A percentile compares a stretch with the other conserved stretches of the same genome.
Evolutionary conservation across 2,888 invertebrate species (phyloP).

Genomic region (Drosophila paranaensis): DNA sequence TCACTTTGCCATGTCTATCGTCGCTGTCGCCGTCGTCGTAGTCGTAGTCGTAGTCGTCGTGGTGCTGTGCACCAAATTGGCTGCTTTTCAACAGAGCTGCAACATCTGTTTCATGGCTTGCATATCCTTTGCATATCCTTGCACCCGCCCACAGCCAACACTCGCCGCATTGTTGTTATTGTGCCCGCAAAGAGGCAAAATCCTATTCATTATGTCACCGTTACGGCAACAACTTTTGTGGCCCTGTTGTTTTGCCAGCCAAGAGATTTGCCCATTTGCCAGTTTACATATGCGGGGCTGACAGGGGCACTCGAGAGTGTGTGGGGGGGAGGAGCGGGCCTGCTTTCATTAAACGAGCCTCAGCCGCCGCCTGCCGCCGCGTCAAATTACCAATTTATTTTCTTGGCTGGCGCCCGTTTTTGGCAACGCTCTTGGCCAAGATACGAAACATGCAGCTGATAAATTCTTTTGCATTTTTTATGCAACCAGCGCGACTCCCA

Average conservation of each 20-base stretch:
- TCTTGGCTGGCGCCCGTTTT: slow-evolving; percentile 57
- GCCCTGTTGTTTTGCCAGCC: slow-evolving; percentile 44
- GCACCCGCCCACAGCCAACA: slow-evolving; percentile 10
- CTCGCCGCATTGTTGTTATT: slow-evolving; percentile 34
- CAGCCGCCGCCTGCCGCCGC: slow-evolving; percentile 60
- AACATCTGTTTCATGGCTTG: slow-evolving; percentile 78
- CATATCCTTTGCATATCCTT: slow-evolving; percentile 77
- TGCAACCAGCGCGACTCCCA: not conserved
- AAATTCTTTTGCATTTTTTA: slow-evolving; percentile 43
- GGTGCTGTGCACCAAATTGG: slow-evolving; percentile 74
- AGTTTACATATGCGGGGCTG: slow-evolving; percentile 48
- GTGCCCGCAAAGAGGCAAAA: slow-evolving; percentile 71
- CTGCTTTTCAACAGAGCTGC: slow-evolving; percentile 83
- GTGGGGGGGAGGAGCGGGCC: not conserved
- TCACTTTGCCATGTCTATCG: slow-evolving; percentile 81
- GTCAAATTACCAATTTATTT: slow-evolving; percentile 81
- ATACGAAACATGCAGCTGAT: slow-evolving; percentile 47
- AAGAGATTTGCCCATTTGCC: slow-evolving; percentile 58
- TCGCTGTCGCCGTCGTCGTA: slow-evolving; percentile 20
- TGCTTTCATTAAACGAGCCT: slow-evolving; percentile 65
- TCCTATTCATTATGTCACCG: slow-evolving; percentile 79
- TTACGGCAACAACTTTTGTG: slow-evolving; percentile 50
- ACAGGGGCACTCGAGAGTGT: not conserved
- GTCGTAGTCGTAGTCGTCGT: slow-evolving; percentile 1
- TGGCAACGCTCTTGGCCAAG: slow-evolving; percentile 31